Percentiles rank a stretch among this genome's conserved stretches.
Evolutionary conservation across 2,888 invertebrate species (phyloP).

Genomic region (Cynaeus angustus): DNA sequence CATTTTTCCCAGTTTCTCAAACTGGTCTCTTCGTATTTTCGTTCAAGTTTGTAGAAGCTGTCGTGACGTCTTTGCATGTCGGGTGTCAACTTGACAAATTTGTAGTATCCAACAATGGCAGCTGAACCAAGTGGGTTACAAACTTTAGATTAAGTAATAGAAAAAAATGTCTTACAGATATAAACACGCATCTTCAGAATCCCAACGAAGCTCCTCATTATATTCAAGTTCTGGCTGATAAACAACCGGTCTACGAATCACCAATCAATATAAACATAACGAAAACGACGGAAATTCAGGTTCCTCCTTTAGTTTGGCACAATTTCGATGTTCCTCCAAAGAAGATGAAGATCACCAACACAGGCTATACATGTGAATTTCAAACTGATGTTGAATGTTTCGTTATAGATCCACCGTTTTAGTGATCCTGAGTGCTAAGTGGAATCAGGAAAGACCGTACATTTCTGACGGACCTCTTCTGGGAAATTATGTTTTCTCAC

Average conservation of each 20-base stretch:
- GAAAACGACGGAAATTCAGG: slow-evolving; percentile 64
- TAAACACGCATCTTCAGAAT: slow-evolving; percentile 3
- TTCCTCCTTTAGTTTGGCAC: slow-evolving; percentile 75
- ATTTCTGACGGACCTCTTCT: slow-evolving; percentile 76
- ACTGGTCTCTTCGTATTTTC: slow-evolving; percentile 51
- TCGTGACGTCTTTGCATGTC: slow-evolving; percentile 25
- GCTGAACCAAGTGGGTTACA: neutral
- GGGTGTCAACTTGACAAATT: slow-evolving; percentile 11
- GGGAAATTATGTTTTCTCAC: slow-evolving; percentile 78
- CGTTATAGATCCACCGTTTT: slow-evolving; percentile 19
- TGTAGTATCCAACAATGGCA: slow-evolving; percentile 16
- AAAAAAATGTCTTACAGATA: too few species aligned
- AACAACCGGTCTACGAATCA: slow-evolving; percentile 66
- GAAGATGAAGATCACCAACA: slow-evolving; percentile 79
- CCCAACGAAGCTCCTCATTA: slow-evolving; percentile 20
- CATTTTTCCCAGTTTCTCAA: slow-evolving; percentile 65
- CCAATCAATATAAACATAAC: slow-evolving; percentile 72
- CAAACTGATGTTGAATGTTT: slow-evolving; percentile 1
- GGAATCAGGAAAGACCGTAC: slow-evolving; percentile 77
- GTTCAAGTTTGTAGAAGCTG: neutral
- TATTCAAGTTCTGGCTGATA: slow-evolving; percentile 62
- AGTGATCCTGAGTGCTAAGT: slow-evolving; percentile 79
- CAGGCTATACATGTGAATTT: slow-evolving; percentile 77
- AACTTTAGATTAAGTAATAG: too few species aligned
- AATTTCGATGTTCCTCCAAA: slow-evolving; percentile 77